Evolutionary conservation across 1,140 invertebrate genomes (phyloP), one percentile per base, ranked within the genome.

Genomic region (Aphis craccivora): DNA sequence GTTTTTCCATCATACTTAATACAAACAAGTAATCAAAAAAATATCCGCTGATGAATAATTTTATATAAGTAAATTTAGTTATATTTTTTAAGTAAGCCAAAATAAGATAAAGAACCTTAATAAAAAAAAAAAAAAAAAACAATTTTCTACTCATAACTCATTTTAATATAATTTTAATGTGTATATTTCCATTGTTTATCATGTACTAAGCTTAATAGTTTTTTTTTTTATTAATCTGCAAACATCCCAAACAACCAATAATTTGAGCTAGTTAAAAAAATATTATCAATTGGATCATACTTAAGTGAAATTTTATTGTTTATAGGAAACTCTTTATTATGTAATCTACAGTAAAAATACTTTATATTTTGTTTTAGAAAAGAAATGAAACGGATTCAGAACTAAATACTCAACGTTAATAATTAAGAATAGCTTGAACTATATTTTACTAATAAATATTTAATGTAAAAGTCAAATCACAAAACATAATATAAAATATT

Each of bases 371-470:
- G 83, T 84, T 84, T 84, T 43, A 84, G 83, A 40, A 43, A 84
- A 84, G 83, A 84, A 84, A 84, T 25, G 83, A 84, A 84, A 84
- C 23, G 40, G 23, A 43, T 25, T 37, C 83, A 40, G 9, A 11
- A 30, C 40, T 43, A 43, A 43, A 84, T 84, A 45, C 43, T 87
- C 84, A 6, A 48, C 23, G 14, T 45, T 48, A 48, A 45, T 30
- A 45, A 45, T 48, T 87, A 87, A 43, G 40, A 84, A 45, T 18
- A 37, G 43, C 25, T 30, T 87, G 30, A 45, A 35, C 40, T 45
- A 45, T 87, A 14, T n/a, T 87, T 48, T 87, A 87, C 84, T 87
- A 87, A 87, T 30, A 40, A 11, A 43, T 86, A 25, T 86, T 86
- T 86, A 45, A 87, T 84, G 23, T 43, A 4, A 40, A 43, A 40